Evolutionary conservation across 2,888 invertebrate species (phyloP), one percentile per base, ranked within the genome.

Genomic region (Plagodis dolabraria): DNA sequence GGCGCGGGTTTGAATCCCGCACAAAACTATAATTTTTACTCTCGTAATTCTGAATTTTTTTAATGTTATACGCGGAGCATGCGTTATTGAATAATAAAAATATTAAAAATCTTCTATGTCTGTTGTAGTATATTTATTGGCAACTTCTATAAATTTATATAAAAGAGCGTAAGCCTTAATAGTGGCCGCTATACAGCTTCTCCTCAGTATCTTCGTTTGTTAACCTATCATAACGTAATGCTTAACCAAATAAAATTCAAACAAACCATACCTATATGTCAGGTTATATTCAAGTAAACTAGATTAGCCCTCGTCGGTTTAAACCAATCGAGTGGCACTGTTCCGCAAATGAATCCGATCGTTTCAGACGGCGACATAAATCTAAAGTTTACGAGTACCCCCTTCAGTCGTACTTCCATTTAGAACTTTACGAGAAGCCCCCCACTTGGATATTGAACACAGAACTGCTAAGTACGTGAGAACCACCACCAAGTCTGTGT

Each of bases 371-470:
- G 49, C 53, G 40, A 49, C 67, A 65, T 68, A 66, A 68, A 67
- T 66, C 66, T 60, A 47, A 64, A 68, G 52, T 64, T 66, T 69
- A 65, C 61, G 56, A 44, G 43, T 55, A 52, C 51, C 57, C 63
- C 57, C 47, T 47, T 43, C 46, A 47, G 54, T 11, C 36, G 63
- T 38, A 48, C 43, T 58, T 8, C 7, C 8, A 51, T 50, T 64
- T 60, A 57, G 48, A 58, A 63, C 55, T 60, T 56, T 56, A 54
- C 54, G 53, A 59, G 54, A 52, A 53, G 43, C 48, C 57, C 40
- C 52, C 51, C 47, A 34, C 38, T 43, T 38, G 33, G 36, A 10
- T 40, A 22, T 22, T 22, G 22, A 22, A 22, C 22, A 22, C 22
- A 22, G 22, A 22, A 22, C 22, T 22, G 22, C 22, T 2, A 22